A percentile compares a stretch with the other conserved stretches of the same genome.
Conservation (phyloP, 30 jellyfish, hydroid and myxozoan genomes). For the Turritopsis rubra region DNA sequence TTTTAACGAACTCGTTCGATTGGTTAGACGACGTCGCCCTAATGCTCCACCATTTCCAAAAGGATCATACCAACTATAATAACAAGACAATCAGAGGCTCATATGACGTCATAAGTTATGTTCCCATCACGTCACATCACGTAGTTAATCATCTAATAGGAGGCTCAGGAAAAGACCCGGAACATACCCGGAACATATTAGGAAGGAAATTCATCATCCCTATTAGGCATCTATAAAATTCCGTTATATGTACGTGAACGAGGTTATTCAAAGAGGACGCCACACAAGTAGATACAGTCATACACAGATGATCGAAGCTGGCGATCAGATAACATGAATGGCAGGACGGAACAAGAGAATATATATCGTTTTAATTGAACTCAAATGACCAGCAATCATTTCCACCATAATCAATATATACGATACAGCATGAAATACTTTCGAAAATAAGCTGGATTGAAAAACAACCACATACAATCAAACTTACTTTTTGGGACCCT, state of each 20-base stretch:
- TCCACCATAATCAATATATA: not conserved
- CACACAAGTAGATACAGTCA: not conserved
- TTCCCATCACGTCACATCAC: not conserved
- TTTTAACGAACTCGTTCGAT: slow-evolving; percentile 73
- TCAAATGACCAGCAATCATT: not conserved
- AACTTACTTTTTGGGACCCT: slow-evolving; percentile 80
- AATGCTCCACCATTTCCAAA: slow-evolving; percentile 56
- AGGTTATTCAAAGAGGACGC: not conserved
- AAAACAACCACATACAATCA: not conserved
- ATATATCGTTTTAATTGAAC: not conserved
- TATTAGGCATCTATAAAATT: not conserved
- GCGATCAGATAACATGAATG: not conserved
- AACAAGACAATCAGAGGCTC: not conserved
- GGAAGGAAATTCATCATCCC: not conserved
- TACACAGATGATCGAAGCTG: not conserved
- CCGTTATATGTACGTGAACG: not conserved
- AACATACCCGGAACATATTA: not conserved
- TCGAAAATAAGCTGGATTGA: not conserved
- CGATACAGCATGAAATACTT: too few relatives aligned
- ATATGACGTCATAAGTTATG: too few relatives aligned
- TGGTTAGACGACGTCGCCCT: slow-evolving; percentile 58
- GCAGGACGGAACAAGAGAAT: not conserved
- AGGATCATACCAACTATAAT: slow-evolving; percentile 78
- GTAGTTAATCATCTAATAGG: not conserved
- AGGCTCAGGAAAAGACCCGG: not conserved